Base-by-base conservation (phyloP, 2,888 invertebrate genomes). In the Elegia similella region DNA sequence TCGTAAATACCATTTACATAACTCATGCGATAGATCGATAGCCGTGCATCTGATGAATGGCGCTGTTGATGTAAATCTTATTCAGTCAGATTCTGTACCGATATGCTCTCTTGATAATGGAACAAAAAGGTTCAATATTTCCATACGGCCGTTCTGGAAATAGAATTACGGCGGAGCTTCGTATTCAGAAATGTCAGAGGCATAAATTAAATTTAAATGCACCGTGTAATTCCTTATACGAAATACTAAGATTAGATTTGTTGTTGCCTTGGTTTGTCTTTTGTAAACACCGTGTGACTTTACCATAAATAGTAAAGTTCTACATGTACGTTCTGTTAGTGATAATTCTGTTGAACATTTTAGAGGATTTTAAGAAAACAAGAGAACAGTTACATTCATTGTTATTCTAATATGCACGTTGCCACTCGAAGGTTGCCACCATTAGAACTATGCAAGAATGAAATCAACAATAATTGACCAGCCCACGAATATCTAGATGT, bases 1-100 rank as follows among this genome's bases (percentile, higher is more conserved):
- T 74, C 71, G 67, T 76, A 76, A 80, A 80, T 73, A 72, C 62
- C 71, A 80, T 80, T 79, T 76, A 80, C 74, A 80, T 81, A 78
- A 82, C 78, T 78, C 75, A 79, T 76, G 72, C 65, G 65, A 62
- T 66, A 75, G 76, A 73, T 75, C 67, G 68, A 80, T 73, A 65
- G 64, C 61, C 60, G 64, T 55, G 60, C 72, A 67, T 73, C 70
- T 70, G 74, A 78, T 78, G 75, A 80, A 82, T 76, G 74, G 73
- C 63, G 67, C 69, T 68, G 71, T 72, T 73, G 72, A 75, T 73
- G 76, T 78, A 76, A 80, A 81, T 78, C 75, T 76, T 71, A 64
- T 70, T 70, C 60, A 72, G 44, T 32, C 29, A 64, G 70, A 68
- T 66, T 69, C 66, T 66, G 65, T 54, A 42, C 23, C 53, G 53